Conservation (phyloP, 1,140 invertebrate genomes). For the Limonius californicus region DNA sequence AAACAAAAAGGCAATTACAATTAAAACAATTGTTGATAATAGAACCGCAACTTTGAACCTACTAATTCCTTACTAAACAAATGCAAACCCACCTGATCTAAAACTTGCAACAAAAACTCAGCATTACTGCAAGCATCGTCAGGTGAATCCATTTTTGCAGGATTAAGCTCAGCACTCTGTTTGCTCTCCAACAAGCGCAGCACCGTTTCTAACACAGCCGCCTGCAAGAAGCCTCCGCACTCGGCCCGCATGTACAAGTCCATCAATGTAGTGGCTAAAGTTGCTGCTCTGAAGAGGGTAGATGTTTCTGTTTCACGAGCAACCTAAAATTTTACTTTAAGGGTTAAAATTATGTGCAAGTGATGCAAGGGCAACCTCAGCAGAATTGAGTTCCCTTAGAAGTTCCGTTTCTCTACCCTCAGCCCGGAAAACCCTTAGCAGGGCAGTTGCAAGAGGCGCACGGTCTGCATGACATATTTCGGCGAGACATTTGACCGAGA, state of each 20-base stretch:
- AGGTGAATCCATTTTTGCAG: slow-evolving; percentile 91
- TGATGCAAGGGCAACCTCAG: slow-evolving; percentile 66
- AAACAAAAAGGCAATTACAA: too few species aligned
- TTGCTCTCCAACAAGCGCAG: slow-evolving; percentile 88
- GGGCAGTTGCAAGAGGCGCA: slow-evolving; percentile 76
- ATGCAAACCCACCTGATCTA: slow-evolving; percentile 81
- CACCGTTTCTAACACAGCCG: slow-evolving; percentile 85
- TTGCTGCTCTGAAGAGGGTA: slow-evolving; percentile 88
- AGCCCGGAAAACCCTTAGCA: slow-evolving; percentile 64
- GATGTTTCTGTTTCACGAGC: slow-evolving; percentile 88
- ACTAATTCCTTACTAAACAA: too few species aligned
- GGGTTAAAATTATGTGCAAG: not conserved
- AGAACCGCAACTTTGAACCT: too few species aligned
- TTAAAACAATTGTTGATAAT: too few species aligned
- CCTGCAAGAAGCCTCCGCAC: slow-evolving; percentile 80
- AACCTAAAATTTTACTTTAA: slow-evolving; percentile 49
- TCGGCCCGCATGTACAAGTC: slow-evolving; percentile 95
- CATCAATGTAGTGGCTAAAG: slow-evolving; percentile 91
- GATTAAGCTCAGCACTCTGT: slow-evolving; percentile 94
- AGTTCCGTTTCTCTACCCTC: slow-evolving; percentile 90
- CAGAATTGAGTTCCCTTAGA: slow-evolving; percentile 80
- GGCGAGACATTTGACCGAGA: slow-evolving; percentile 82
- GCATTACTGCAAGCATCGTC: slow-evolving; percentile 93
- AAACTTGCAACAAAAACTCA: slow-evolving; percentile 84
- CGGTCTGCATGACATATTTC: slow-evolving; percentile 87